These are phyloP conservation scores for Theonella swinhoei DNA, from an alignment of 37 sponge, comb jelly and placozoan genomes.

Conservation along the genomic window DNA sequence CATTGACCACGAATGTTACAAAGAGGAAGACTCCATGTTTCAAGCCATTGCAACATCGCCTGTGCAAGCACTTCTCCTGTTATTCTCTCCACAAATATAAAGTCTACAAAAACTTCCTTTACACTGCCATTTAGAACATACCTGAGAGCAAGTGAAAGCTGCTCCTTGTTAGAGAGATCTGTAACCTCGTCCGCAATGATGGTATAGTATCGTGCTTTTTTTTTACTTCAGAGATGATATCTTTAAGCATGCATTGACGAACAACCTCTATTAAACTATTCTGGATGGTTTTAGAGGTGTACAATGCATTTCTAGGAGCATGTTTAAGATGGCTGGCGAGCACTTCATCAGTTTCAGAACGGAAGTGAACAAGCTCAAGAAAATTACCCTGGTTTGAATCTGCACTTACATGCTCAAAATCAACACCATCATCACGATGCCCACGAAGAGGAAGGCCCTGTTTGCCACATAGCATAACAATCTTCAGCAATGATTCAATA, in stretches of 20 bases:
- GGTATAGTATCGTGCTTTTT: constrained; percentile 40
- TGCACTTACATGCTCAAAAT: constrained; percentile 20
- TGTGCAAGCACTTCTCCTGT: constrained; percentile 44
- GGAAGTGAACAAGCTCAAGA: constrained; percentile 60
- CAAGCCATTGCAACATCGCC: constrained; percentile 37
- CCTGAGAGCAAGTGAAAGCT: constrained; percentile 50
- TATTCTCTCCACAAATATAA: constrained; percentile 59
- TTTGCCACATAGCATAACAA: constrained; percentile 70
- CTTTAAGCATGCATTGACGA: constrained; percentile 17
- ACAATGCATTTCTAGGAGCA: constrained; percentile 66
- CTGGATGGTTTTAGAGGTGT: constrained; percentile 80
- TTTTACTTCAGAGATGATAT: constrained; percentile 37
- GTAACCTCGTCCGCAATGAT: constrained; percentile 74
- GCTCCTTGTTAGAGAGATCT: constrained; percentile 55
- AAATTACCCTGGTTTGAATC: constrained; percentile 64
- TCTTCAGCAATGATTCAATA: constrained; percentile 57
- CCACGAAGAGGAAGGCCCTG: constrained; percentile 70
- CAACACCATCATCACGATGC: constrained; percentile 60
- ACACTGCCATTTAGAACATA: constrained; percentile 17
- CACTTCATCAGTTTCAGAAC: constrained; percentile 62
- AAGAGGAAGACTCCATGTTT: constrained; percentile 24
- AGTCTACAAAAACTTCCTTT: constrained; percentile 58
- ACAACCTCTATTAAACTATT: constrained; percentile 58
- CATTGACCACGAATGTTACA: constrained; percentile 52
- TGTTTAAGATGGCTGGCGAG: constrained; percentile 31